Base-by-base conservation (phyloP, 2,113 vertebrate genomes). In the Datnioides undecimradiatus region DNA sequence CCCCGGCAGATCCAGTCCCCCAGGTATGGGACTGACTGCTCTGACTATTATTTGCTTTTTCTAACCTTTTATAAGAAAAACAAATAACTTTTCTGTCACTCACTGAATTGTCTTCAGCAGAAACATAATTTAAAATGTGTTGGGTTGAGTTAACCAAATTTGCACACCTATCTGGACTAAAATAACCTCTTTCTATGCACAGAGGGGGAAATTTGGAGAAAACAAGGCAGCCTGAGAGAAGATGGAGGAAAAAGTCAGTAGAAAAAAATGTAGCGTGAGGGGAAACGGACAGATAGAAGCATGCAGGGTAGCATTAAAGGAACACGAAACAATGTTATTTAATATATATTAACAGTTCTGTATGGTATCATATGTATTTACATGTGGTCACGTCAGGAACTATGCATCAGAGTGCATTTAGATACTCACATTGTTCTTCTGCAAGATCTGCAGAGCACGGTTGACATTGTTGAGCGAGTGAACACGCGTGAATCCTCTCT, bases 401-500 rank as follows among this genome's bases (percentile, higher is more conserved):
- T 60, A 9, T 41, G 4, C 13, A 10, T 68, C 16, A 12, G 60
- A 36, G 57, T 41, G 48, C 7, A 27, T 1, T 13, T 40, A n/a
- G n/a, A 8, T 72, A 97, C 98, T 98, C 93, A 99, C 98, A 77
- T 99, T 98, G 92, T 98, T 98, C 94, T 98, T 99, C 94, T 97
- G 97, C 91, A 99, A 92, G 91, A 99, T 89, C 73, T 95, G 96
- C 82, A 99, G 95, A 84, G 97, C 98, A 71, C 97, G 96, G 95
- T 99, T 99, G 93, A 99, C 97, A 95, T 99, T 99, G 93, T 99
- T 99, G 88, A 99, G 94, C 54, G 97, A 96, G 90, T 99, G 98
- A 92, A 99, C 98, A 79, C 96, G 96, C 29, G 97, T 97, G 91
- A 96, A 96, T 78, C 98, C 98, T 86, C 95, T 98, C 94, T 99